phyloP scores from a whole-genome alignment of 92 coral and sea anemone species.

The Palythoa grandis region DNA sequence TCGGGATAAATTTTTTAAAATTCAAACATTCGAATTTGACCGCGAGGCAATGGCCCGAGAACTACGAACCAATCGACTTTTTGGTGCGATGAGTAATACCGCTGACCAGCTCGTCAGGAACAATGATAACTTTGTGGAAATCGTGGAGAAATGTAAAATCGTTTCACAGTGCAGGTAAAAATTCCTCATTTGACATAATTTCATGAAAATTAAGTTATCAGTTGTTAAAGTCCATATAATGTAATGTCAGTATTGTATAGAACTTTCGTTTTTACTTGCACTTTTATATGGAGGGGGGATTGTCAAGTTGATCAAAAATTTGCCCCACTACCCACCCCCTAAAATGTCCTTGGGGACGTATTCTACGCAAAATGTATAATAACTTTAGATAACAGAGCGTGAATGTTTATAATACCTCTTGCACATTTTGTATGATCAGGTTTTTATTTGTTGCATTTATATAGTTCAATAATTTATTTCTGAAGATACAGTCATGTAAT shows the following conservation, averaged over 20 bases:
- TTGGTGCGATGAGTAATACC: constrained; percentile 30
- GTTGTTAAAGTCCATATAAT: background rate
- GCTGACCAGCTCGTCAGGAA: constrained; percentile 10
- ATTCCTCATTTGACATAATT: background rate
- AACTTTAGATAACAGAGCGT: no score
- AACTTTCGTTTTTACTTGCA: background rate
- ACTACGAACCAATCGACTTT: constrained; percentile 14
- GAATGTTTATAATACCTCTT: no score
- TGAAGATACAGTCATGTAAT: no score
- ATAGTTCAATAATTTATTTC: no score
- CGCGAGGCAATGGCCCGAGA: constrained; percentile 50
- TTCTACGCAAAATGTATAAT: no score
- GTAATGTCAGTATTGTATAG: background rate
- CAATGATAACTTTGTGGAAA: no score
- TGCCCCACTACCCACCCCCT: no score
- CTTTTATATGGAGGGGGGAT: background rate
- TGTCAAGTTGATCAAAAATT: no score
- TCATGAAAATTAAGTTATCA: background rate
- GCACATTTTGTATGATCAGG: no score
- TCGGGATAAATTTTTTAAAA: background rate
- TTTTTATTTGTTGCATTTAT: no score
- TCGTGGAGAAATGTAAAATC: background rate
- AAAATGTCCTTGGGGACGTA: no score
- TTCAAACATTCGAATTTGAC: constrained; percentile 38
- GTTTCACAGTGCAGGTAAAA: constrained; percentile 4